Conservation (phyloP, 2,113 vertebrate genomes). For the Alaudala cheleensis region DNA sequence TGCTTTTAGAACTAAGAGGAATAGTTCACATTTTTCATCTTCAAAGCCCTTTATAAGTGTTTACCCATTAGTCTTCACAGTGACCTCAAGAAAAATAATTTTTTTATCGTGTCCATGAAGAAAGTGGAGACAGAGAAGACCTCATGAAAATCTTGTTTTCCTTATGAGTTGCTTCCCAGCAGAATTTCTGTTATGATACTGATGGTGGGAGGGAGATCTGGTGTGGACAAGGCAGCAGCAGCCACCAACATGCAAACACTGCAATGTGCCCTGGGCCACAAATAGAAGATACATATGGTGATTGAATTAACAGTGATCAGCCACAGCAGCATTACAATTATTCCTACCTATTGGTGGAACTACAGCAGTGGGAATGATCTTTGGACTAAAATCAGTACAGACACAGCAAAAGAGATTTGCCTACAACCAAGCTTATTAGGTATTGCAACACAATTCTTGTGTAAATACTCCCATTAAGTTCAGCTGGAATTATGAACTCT, state of each 20-base stretch:
- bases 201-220: not conserved
- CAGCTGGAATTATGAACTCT: constrained; percentile 1
- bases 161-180: not conserved
- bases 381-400: not conserved
- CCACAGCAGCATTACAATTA: not conserved
- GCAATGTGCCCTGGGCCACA: not conserved
- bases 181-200: not conserved
- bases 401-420: not conserved
- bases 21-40: not conserved
- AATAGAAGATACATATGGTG: not conserved
- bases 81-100: not conserved
- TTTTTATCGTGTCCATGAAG: not conserved
- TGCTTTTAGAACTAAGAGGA: not conserved
- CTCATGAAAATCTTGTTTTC: not conserved
- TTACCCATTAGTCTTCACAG: not conserved
- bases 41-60: not conserved
- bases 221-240: not conserved
- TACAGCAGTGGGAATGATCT: not conserved
- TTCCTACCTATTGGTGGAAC: not conserved
- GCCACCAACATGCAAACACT: not conserved
- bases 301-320: not conserved
- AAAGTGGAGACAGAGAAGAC: not conserved
- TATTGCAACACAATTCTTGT: constrained; percentile 38
- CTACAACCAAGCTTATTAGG: not conserved
- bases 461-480: constrained; percentile 33